phyloP scores from a whole-genome alignment of 2,888 invertebrate species.

The Mythimna loreyi region DNA sequence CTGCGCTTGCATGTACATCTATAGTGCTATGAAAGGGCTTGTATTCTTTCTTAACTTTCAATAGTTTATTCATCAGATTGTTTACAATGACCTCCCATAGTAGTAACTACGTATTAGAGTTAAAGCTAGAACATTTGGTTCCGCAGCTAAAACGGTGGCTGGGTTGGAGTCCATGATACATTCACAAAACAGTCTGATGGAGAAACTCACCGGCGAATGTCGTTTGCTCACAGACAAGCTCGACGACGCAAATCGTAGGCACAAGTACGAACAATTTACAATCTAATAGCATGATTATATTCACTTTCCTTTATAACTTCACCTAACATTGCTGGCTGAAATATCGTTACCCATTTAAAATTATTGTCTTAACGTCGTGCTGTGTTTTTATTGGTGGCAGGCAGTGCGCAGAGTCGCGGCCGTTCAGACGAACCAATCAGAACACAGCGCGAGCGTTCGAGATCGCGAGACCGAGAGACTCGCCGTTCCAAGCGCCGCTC shows the following conservation, averaged over 20 bases:
- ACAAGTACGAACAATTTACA: slow-evolving; percentile 94
- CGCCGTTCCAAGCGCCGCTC: slow-evolving; percentile 87
- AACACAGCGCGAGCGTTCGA: slow-evolving; percentile 89
- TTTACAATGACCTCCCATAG: slow-evolving; percentile 70
- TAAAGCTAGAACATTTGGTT: slow-evolving; percentile 86
- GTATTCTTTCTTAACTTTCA: slow-evolving; percentile 84
- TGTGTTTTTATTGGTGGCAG: slow-evolving; percentile 91
- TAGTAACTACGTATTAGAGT: slow-evolving; percentile 62
- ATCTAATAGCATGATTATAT: slow-evolving; percentile 80
- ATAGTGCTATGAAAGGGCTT: slow-evolving; percentile 86
- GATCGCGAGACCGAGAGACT: slow-evolving; percentile 82
- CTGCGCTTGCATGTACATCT: slow-evolving; percentile 84
- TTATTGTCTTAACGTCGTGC: slow-evolving; percentile 87
- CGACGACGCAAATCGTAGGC: slow-evolving; percentile 96
- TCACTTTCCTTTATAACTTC: slow-evolving; percentile 61
- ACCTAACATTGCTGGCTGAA: slow-evolving; percentile 66
- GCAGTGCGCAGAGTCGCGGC: slow-evolving; percentile 90
- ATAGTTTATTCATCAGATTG: slow-evolving; percentile 94
- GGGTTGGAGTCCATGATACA: slow-evolving; percentile 97
- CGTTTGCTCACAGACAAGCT: slow-evolving; percentile 97
- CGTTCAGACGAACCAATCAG: slow-evolving; percentile 90
- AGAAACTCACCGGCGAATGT: slow-evolving; percentile 97
- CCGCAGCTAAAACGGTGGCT: slow-evolving; percentile 96
- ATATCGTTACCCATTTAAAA: slow-evolving; percentile 86
- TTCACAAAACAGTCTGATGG: slow-evolving; percentile 98